phyloP scores from a whole-genome alignment of 2,888 invertebrate species.

The Hanleya hanleyi region DNA sequence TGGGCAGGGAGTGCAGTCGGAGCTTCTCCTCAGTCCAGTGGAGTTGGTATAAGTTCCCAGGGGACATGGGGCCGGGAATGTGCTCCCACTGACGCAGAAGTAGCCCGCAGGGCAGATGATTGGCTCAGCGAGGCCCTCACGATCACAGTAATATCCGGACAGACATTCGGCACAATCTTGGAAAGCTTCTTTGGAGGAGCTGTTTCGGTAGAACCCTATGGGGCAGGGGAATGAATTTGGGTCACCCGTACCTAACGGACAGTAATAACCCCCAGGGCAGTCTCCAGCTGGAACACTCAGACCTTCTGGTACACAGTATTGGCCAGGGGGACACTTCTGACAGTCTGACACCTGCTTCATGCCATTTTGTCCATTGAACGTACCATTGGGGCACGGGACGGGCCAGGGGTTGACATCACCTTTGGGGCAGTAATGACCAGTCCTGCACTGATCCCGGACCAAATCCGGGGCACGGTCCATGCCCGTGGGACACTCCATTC shows the following conservation, averaged over 20 bases:
- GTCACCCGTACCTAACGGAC: constrained; percentile 65
- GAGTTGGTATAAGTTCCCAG: constrained; percentile 71
- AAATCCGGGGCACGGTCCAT: constrained; percentile 63
- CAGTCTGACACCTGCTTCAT: constrained; percentile 64
- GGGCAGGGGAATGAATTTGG: constrained; percentile 63
- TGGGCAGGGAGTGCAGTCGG: constrained; percentile 71
- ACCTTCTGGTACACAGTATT: constrained; percentile 64
- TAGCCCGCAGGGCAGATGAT: constrained; percentile 68
- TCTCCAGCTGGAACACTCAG: constrained; percentile 55
- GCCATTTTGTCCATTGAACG: constrained; percentile 61
- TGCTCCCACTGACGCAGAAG: constrained; percentile 69
- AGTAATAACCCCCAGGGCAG: constrained; percentile 71
- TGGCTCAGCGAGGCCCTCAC: constrained; percentile 62
- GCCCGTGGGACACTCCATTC: constrained; percentile 66
- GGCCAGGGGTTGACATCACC: constrained; percentile 69
- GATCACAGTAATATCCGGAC: constrained; percentile 69
- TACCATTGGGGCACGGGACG: constrained; percentile 68
- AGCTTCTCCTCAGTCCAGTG: constrained; percentile 53
- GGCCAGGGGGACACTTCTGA: constrained; percentile 65
- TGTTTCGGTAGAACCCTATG: constrained; percentile 69
- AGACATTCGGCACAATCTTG: constrained; percentile 69
- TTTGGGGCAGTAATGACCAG: constrained; percentile 68
- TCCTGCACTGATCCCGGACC: constrained; percentile 54
- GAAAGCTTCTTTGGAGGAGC: constrained; percentile 68
- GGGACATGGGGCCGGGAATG: constrained; percentile 65